Evolutionary conservation across 1,140 invertebrate species (phyloP).

Genomic region (Caenorhabditis brenneri): DNA sequence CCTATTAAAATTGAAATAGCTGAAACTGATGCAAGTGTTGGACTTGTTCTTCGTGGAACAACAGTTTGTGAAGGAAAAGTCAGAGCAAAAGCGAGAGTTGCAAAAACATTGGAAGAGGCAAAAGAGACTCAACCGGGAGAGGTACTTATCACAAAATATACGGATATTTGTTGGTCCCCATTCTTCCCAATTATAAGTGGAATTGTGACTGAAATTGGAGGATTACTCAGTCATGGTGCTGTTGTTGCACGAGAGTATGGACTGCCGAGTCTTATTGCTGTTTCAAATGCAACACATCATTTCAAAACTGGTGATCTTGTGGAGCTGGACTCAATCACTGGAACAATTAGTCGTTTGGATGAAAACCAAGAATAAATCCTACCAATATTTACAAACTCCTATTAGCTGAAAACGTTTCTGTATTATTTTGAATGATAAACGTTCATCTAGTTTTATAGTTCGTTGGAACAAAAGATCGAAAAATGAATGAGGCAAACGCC

Average conservation of each 20-base stretch:
- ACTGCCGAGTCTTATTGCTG: slow-evolving; percentile 56
- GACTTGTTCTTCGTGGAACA: slow-evolving; percentile 75
- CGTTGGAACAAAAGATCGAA: neutral
- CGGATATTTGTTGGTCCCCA: slow-evolving; percentile 77
- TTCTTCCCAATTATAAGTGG: slow-evolving; percentile 83
- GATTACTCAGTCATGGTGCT: slow-evolving; percentile 84
- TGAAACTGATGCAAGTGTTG: slow-evolving; percentile 13
- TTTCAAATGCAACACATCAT: slow-evolving; percentile 53
- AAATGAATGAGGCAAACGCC: too few relatives aligned
- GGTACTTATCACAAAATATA: slow-evolving; percentile 36
- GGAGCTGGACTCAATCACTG: slow-evolving; percentile 46
- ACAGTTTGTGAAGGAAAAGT: slow-evolving; percentile 79
- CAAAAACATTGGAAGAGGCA: slow-evolving; percentile 73
- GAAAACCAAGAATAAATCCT: neutral
- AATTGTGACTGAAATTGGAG: slow-evolving; percentile 84
- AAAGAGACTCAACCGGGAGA: slow-evolving; percentile 71
- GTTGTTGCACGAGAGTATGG: slow-evolving; percentile 78
- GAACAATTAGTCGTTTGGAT: slow-evolving; percentile 40
- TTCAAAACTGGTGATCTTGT: slow-evolving; percentile 56
- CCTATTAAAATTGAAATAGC: slow-evolving; percentile 5
- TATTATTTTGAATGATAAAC: too few relatives aligned
- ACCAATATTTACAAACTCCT: neutral
- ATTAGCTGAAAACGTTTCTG: neutral
- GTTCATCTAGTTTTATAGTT: too few relatives aligned
- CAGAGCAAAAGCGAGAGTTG: slow-evolving; percentile 78